A percentile compares a stretch with the other conserved stretches of the same genome.
phyloP scores from a whole-genome alignment of 2,888 invertebrate genomes.

The Mimachlamys varia region DNA sequence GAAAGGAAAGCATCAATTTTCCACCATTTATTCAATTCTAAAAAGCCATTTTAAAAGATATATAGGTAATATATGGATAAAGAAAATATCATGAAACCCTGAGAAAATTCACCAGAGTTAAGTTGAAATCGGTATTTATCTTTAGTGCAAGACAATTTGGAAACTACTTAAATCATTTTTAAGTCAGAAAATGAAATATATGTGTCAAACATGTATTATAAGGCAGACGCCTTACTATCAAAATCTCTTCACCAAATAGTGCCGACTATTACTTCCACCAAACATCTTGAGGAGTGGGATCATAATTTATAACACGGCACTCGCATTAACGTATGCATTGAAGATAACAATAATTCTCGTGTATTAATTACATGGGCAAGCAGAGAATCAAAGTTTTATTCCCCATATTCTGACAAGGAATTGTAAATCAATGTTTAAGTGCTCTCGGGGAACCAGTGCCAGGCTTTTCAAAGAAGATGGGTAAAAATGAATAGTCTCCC shows the following conservation, averaged over 20 bases:
- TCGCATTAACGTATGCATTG: slow-evolving; percentile 32
- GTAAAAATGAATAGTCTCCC: slow-evolving; percentile 37
- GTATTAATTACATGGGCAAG: slow-evolving; percentile 22
- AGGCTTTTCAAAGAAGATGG: slow-evolving; percentile 34
- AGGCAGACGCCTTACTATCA: not conserved
- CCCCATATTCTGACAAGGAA: slow-evolving; percentile 32
- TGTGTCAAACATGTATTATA: not conserved
- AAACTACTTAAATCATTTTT: not conserved
- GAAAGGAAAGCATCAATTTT: no score
- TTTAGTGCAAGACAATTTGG: not conserved
- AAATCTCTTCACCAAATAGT: slow-evolving; percentile 13
- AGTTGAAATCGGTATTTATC: not conserved
- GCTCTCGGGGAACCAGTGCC: slow-evolving; percentile 10
- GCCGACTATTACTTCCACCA: slow-evolving; percentile 20
- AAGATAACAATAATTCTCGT: slow-evolving; percentile 33
- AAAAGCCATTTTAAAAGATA: no score
- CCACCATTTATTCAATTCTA: no score
- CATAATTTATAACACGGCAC: slow-evolving; percentile 29
- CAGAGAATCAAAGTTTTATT: slow-evolving; percentile 33
- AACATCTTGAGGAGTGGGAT: slow-evolving; percentile 17
- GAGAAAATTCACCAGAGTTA: not conserved
- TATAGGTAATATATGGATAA: no score
- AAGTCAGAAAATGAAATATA: not conserved
- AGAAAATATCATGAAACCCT: no score
- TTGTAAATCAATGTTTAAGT: slow-evolving; percentile 33